These are phyloP conservation scores for Brachyptera putata DNA, from an alignment of 2,888 invertebrate species.

Conservation along the genomic window DNA sequence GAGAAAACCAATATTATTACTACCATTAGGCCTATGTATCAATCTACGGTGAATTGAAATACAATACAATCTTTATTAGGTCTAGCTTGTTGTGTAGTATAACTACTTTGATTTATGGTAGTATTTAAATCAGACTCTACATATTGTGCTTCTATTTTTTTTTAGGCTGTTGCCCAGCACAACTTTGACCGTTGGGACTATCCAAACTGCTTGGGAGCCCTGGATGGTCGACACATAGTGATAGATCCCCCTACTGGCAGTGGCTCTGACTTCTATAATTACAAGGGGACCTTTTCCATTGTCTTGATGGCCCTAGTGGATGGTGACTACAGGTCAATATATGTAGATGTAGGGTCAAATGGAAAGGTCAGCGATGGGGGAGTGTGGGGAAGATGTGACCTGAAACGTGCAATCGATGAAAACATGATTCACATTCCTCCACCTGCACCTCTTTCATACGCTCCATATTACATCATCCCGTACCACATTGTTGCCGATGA, in stretches of 20 bases:
- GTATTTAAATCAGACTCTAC: too few species aligned
- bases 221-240: slow-evolving; percentile 38
- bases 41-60: too few species aligned
- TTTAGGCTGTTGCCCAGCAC: neutral
- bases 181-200: slow-evolving; percentile 30
- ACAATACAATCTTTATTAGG: too few species aligned
- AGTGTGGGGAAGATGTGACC: slow-evolving; percentile 4
- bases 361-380: slow-evolving; percentile 25
- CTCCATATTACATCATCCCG: neutral
- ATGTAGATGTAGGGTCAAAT: slow-evolving; percentile 35
- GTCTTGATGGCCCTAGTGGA: slow-evolving; percentile 36
- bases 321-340: slow-evolving; percentile 35
- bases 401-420: neutral
- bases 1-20: neutral
- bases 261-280: slow-evolving; percentile 36
- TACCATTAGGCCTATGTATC: too few species aligned
- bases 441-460: neutral
- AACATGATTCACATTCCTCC: neutral
- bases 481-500: slow-evolving; percentile 21
- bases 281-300: slow-evolving; percentile 36
- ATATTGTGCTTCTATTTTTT: too few species aligned
- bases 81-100: too few species aligned
- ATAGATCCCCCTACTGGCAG: slow-evolving; percentile 34
- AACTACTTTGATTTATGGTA: too few species aligned
- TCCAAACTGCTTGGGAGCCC: slow-evolving; percentile 38